Evolutionary conservation across 2,113 vertebrate genomes (phyloP), one percentile per base, ranked within the genome.

Genomic region (Callithrix jacchus): DNA sequence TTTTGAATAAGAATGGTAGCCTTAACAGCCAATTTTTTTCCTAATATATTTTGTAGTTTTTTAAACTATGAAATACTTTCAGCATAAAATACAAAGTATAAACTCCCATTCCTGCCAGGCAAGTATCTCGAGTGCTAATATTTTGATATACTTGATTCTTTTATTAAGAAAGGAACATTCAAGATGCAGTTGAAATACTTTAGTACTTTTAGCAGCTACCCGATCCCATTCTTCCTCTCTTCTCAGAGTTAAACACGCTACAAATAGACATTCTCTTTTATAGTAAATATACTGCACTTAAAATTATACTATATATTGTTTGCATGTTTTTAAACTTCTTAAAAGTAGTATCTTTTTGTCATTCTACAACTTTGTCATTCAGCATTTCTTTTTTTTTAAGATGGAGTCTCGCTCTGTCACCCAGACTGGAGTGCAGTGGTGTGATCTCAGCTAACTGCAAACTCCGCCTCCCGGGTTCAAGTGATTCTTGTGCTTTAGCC

Each of bases 311-410:
- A 16, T 58, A n/a, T 91, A 37, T 93, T 84, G 5, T 85, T 91
- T 85, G 14, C 20, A 13, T 74, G 30, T 83, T 93, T 96, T 89
- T 61, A 92, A 42, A 89, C 17, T 89, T 87, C 17, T 40, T 83
- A 32, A 85, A 87, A 96, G 27, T 93, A 86, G 56, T 77, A 9
- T 94, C 32, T 61, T 87, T 54, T 84, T 83, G 64, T 84, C 80
- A 71, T 85, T 77, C 54, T 80, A 49, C 16, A 91, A 7, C 49
- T 93, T 64, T 32, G n/a, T 74, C 35, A 76, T n/a, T 58, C 32
- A 76, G 35, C 61, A 23, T 84, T 95, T 96, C 87, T 87, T 30
- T 18, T 64, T 64, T 30, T 64, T 64, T 64, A 12, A 64, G 27
- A 64, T 5, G 12, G 27, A 30, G 61, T 64, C 61, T 30, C 6